These are phyloP conservation scores for Poliocrania exsul DNA, from an alignment of 2,797 vertebrate genomes.

Conservation along the genomic window DNA sequence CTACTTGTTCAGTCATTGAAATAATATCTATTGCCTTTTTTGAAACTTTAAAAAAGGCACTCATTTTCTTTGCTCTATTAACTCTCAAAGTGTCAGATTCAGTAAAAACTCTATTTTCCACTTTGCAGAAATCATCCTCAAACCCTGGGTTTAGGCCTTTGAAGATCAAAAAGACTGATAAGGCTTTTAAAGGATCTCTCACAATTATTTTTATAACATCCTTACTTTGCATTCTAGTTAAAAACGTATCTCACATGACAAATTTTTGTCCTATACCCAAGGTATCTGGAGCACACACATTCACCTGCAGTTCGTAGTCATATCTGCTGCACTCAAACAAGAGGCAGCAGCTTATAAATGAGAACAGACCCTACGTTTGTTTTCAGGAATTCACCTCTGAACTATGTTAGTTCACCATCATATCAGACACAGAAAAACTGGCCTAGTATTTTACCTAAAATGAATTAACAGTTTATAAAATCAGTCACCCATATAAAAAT, in stretches of 20 bases:
- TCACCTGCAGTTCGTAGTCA: background rate
- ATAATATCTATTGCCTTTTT: background rate
- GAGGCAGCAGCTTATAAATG: background rate
- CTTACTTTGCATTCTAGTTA: background rate
- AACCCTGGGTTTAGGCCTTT: background rate
- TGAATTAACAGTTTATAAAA: background rate
- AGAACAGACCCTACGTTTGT: background rate
- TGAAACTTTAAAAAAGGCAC: background rate
- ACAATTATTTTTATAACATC: background rate
- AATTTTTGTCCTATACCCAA: background rate
- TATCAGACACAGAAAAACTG: background rate
- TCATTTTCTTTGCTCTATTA: conserved; percentile 8
- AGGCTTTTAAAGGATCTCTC: background rate
- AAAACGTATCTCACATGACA: background rate
- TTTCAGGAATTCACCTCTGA: background rate
- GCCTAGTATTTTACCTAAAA: background rate
- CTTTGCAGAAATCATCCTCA: background rate
- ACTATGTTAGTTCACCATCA: background rate
- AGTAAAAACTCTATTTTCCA: background rate
- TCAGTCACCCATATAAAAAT: background rate
- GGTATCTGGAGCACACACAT: background rate
- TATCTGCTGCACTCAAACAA: background rate
- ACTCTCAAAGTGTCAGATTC: background rate
- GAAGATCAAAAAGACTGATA: background rate
- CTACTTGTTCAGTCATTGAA: background rate